These are phyloP conservation scores for Siniperca chuatsi DNA, from an alignment of 2,113 vertebrate species.

Conservation along the genomic window DNA sequence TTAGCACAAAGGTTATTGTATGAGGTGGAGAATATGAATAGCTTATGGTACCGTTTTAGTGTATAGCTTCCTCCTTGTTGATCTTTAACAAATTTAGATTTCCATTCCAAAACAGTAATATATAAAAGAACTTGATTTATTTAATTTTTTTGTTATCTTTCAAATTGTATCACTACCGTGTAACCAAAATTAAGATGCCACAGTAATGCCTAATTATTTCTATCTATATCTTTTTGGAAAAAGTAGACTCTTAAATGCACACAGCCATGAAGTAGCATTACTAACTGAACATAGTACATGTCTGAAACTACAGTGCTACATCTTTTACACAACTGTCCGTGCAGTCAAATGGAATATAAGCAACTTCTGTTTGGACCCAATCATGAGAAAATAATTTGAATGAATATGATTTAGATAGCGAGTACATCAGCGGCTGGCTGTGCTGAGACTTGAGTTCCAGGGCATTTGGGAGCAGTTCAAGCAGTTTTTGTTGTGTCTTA, in stretches of 20 bases:
- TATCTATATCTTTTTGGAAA: background rate
- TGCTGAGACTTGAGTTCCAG: conserved; percentile 40
- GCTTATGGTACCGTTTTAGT: background rate
- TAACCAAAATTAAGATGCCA: background rate
- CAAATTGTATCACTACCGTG: background rate
- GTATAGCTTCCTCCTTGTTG: background rate
- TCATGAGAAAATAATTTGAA: conserved; percentile 31
- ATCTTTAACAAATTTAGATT: background rate
- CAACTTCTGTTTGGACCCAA: conserved; percentile 14
- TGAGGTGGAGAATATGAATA: background rate
- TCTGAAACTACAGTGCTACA: background rate
- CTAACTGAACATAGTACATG: background rate
- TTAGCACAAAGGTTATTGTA: background rate
- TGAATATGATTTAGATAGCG: conserved; percentile 26
- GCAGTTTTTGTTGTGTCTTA: conserved; percentile 52
- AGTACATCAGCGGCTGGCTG: conserved; percentile 19
- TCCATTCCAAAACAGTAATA: background rate
- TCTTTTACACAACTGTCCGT: background rate
- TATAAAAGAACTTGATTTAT: background rate
- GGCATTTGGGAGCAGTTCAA: conserved; percentile 40
- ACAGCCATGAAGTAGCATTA: background rate
- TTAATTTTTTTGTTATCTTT: background rate
- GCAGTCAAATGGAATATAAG: conserved; percentile 11
- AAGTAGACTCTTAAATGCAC: background rate
- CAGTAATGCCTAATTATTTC: background rate